Conservation (phyloP, 2,113 vertebrate species). For the Rissa tridactyla region DNA sequence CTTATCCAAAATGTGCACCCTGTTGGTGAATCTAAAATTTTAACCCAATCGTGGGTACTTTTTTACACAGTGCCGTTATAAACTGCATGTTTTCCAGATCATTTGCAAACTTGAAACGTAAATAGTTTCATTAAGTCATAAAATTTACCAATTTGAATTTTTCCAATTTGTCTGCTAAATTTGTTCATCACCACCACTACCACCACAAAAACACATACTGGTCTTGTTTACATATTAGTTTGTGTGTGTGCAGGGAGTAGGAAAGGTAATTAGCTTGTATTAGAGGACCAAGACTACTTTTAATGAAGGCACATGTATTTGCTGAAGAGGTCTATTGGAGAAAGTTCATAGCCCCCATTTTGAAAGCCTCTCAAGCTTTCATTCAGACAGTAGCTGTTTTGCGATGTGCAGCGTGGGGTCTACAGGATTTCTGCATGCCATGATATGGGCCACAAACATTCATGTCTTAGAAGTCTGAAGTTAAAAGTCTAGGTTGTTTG, state of each 20-base stretch:
- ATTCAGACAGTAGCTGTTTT: neutral
- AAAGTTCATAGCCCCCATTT: neutral
- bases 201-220: neutral
- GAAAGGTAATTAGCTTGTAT: neutral
- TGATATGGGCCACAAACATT: neutral
- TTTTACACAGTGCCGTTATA: neutral
- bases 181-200: neutral
- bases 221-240: neutral
- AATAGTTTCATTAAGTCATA: neutral
- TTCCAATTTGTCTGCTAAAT: neutral
- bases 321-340: neutral
- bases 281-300: neutral
- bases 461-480: neutral
- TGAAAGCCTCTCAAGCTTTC: neutral
- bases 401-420: neutral
- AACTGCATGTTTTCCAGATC: neutral
- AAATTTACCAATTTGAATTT: neutral
- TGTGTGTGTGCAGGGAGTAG: neutral
- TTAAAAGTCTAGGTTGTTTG: neutral
- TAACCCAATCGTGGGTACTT: conserved; percentile 18
- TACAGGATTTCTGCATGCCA: neutral
- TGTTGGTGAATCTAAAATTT: conserved; percentile 14
- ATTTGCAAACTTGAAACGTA: neutral
- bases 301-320: neutral
- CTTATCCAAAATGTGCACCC: conserved; percentile 48